A percentile compares a stretch with the other conserved stretches of the same genome.
Evolutionary conservation across 2,797 vertebrate genomes (phyloP).

Genomic region (Tokudaia tokunoshimensis): DNA sequence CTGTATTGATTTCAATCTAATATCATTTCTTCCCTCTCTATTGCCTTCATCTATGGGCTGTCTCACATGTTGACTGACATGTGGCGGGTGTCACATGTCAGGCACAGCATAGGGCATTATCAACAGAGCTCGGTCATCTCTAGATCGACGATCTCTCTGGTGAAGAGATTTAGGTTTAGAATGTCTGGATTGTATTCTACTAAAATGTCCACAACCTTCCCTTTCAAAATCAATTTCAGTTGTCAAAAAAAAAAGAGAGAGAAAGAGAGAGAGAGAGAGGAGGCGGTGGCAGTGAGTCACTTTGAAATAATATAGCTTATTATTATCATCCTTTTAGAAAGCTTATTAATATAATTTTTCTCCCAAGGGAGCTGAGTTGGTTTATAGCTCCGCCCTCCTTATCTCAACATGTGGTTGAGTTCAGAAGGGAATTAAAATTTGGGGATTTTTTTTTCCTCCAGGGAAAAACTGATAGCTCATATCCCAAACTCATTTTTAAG

Average conservation of each 20-base stretch:
- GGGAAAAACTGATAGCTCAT: slow-evolving; percentile 72
- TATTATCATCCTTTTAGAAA: slow-evolving; percentile 77
- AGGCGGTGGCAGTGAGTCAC: slow-evolving; percentile 61
- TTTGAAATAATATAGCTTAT: slow-evolving; percentile 86
- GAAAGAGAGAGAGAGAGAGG: too few species aligned
- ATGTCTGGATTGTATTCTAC: slow-evolving; percentile 72
- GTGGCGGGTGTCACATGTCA: slow-evolving; percentile 76
- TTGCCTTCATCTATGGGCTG: slow-evolving; percentile 83
- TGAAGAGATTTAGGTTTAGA: slow-evolving; percentile 73
- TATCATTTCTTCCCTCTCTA: slow-evolving; percentile 85
- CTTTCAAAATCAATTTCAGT: slow-evolving; percentile 79
- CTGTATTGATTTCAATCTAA: slow-evolving; percentile 89
- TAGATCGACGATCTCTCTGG: slow-evolving; percentile 71
- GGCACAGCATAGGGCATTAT: slow-evolving; percentile 74
- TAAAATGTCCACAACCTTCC: slow-evolving; percentile 74
- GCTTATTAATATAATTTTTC: slow-evolving; percentile 79
- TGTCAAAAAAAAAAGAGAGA: slow-evolving; percentile 54
- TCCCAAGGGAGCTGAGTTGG: slow-evolving; percentile 81
- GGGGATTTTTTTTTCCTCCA: slow-evolving; percentile 67
- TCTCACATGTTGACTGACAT: slow-evolving; percentile 79
- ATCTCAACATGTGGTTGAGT: slow-evolving; percentile 81
- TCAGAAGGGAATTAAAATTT: slow-evolving; percentile 81
- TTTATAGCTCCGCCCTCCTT: slow-evolving; percentile 78
- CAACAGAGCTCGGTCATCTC: slow-evolving; percentile 58
- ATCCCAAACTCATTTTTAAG: slow-evolving; percentile 70